These are phyloP conservation scores for Amblyteles armatorius DNA, from an alignment of 2,888 invertebrate species.

Conservation along the genomic window DNA sequence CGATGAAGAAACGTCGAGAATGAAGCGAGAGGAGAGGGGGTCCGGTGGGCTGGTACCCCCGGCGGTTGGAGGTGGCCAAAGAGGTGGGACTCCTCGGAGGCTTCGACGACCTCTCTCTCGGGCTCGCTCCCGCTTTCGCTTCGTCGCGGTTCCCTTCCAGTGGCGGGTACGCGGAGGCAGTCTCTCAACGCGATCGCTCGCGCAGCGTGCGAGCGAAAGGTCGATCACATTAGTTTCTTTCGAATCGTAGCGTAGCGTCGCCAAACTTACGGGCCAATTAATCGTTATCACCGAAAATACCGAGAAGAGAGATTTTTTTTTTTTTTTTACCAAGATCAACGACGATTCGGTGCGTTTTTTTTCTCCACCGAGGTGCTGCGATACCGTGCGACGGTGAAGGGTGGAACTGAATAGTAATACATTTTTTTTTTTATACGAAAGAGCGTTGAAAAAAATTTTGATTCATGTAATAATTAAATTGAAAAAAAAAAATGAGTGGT, in stretches of 20 bases:
- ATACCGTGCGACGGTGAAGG: neutral
- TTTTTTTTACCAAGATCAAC: neutral
- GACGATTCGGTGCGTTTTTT: neutral
- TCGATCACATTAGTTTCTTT: slow-evolving; percentile 56
- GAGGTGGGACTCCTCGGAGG: slow-evolving; percentile 83
- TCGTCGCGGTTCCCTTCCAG: slow-evolving; percentile 75
- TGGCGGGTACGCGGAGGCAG: slow-evolving; percentile 82
- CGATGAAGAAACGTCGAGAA: slow-evolving; percentile 68
- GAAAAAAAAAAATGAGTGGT: neutral
- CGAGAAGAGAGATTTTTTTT: neutral
- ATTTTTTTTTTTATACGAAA: no score
- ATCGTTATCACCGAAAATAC: no score
- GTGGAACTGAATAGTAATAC: neutral
- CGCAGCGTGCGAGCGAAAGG: slow-evolving; percentile 75
- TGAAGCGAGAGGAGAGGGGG: slow-evolving; percentile 77
- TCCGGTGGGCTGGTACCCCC: slow-evolving; percentile 84
- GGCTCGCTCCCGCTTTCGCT: slow-evolving; percentile 49
- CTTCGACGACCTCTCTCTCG: slow-evolving; percentile 69
- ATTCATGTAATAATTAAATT: neutral
- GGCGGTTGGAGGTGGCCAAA: slow-evolving; percentile 83
- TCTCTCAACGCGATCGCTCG: slow-evolving; percentile 83
- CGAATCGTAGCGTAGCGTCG: neutral
- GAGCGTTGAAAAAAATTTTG: no score
- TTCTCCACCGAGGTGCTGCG: neutral
- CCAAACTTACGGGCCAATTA: no score